Evolutionary conservation across 2,797 vertebrate genomes (phyloP).

Genomic region (Alosa sapidissima): DNA sequence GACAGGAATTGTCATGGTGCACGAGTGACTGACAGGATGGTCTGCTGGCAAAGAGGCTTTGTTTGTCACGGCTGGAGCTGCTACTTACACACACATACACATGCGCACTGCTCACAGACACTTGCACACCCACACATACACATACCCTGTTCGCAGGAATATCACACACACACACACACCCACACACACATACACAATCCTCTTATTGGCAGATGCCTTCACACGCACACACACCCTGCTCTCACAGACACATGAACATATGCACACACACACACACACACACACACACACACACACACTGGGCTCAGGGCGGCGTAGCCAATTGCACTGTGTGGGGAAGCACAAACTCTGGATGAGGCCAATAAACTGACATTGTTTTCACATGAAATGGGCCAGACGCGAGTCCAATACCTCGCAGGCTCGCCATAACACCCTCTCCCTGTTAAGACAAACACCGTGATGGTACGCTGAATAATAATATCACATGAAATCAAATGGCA

Average conservation of each 20-base stretch:
- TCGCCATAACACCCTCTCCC: constrained; percentile 1
- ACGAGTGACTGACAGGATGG: constrained; percentile 22
- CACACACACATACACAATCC: background rate
- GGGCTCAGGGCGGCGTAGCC: background rate
- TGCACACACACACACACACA: background rate
- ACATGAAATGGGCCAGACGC: background rate
- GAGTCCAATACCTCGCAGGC: background rate
- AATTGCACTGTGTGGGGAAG: constrained; percentile 6
- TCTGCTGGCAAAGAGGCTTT: constrained; percentile 35
- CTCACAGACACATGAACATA: background rate
- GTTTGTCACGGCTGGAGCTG: constrained; percentile 5
- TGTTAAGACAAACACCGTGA: background rate
- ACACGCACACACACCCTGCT: background rate
- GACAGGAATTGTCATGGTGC: constrained; percentile 20
- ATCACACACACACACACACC: background rate
- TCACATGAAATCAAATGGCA: background rate
- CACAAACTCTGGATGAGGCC: background rate
- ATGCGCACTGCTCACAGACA: too few relatives aligned
- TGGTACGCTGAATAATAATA: constrained; percentile 10
- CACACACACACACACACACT: constrained; percentile 2
- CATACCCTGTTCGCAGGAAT: too few relatives aligned
- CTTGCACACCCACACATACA: too few relatives aligned
- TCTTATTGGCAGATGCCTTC: background rate
- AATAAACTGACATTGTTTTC: constrained; percentile 23
- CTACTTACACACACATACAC: background rate